A percentile compares a stretch with the other conserved stretches of the same genome.
Evolutionary conservation across 2,888 invertebrate genomes (phyloP).

Genomic region (Mesorhabditis spiculigera): DNA sequence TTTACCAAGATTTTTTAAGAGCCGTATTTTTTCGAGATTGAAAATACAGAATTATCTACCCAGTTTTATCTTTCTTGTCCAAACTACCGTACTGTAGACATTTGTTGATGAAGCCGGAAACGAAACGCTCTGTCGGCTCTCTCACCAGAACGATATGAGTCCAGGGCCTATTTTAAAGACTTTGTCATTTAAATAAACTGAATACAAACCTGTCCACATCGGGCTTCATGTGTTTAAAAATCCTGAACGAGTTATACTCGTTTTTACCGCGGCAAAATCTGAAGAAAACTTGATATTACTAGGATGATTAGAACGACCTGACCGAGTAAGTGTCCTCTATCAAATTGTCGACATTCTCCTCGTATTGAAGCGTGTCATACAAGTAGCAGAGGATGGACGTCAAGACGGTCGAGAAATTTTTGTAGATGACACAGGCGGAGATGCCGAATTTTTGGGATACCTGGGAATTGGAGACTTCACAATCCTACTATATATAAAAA

Average conservation of each 20-base stretch:
- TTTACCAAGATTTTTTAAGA: too few relatives aligned
- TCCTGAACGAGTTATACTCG: background rate
- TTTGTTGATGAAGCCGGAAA: conserved; percentile 2
- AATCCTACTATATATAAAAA: too few relatives aligned
- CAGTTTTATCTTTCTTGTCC: too few relatives aligned
- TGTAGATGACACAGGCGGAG: conserved; percentile 2
- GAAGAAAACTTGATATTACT: background rate
- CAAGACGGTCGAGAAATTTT: background rate
- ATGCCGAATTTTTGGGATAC: background rate
- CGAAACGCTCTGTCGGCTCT: conserved; percentile 4
- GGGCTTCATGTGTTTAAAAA: background rate
- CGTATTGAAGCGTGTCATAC: background rate
- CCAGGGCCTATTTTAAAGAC: background rate
- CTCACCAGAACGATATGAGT: background rate
- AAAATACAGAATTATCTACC: too few relatives aligned
- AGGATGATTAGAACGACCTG: background rate
- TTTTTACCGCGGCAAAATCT: background rate
- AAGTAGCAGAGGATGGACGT: background rate
- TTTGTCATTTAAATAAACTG: background rate
- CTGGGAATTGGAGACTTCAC: background rate
- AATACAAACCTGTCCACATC: background rate
- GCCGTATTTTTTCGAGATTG: too few relatives aligned
- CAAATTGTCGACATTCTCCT: background rate
- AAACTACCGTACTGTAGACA: background rate
- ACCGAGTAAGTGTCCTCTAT: background rate